These are phyloP conservation scores for Lymantria dispar DNA, from an alignment of 2,888 invertebrate species.

Conservation along the genomic window DNA sequence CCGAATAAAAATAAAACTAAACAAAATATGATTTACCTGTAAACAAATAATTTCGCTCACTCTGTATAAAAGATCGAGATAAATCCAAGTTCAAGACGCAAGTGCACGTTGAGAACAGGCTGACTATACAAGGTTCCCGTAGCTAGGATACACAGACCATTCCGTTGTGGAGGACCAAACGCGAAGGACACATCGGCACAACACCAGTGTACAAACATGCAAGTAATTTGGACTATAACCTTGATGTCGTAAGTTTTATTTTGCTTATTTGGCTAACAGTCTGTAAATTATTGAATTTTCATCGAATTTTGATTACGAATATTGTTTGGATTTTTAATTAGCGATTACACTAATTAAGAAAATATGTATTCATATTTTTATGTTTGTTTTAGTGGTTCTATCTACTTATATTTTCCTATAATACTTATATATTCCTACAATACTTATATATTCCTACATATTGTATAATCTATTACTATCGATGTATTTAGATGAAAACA, in stretches of 20 bases:
- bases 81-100: slow-evolving; percentile 79
- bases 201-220: slow-evolving; percentile 20
- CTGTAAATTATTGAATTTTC: background rate
- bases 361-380: no score
- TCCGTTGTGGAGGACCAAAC: slow-evolving; percentile 50
- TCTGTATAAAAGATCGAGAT: slow-evolving; percentile 72
- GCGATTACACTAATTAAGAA: no score
- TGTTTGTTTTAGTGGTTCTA: no score
- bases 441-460: no score
- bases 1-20: no score
- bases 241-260: slow-evolving; percentile 28
- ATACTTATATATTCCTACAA: no score
- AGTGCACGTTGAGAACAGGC: slow-evolving; percentile 62
- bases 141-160: slow-evolving; percentile 59
- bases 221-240: slow-evolving; percentile 45
- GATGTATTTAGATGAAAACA: no score
- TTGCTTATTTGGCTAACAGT: slow-evolving; percentile 3
- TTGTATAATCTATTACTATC: no score
- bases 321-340: background rate
- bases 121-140: slow-evolving; percentile 70
- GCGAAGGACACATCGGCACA: slow-evolving; percentile 37
- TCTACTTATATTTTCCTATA: no score
- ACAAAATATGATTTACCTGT: background rate
- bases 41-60: slow-evolving; percentile 43
- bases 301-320: background rate